Conservation (phyloP, 1,140 invertebrate species). For the Lasaia peninsularis region DNA sequence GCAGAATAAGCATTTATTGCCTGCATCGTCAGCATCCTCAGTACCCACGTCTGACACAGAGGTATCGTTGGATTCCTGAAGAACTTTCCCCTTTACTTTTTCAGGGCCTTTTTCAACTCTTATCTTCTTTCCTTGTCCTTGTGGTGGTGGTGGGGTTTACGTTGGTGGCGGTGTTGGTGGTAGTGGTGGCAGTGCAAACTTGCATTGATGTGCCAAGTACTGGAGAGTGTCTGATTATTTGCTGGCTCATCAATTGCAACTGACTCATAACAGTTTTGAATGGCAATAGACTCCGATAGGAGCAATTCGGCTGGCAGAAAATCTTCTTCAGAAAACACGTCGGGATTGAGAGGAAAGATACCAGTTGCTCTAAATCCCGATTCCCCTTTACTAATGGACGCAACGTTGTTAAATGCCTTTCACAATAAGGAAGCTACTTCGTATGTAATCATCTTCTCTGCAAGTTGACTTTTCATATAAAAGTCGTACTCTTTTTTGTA, state of each 20-base stretch:
- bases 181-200: not conserved
- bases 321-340: constrained; percentile 34
- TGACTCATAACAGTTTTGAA: not conserved
- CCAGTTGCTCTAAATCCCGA: constrained; percentile 31
- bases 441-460: not conserved
- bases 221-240: no score
- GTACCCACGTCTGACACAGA: not conserved
- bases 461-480: not conserved
- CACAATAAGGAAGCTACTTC: not conserved
- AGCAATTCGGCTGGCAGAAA: constrained; percentile 30
- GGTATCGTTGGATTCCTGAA: not conserved
- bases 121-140: no score
- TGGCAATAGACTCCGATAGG: constrained; percentile 20
- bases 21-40: not conserved
- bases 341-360: constrained; percentile 34
- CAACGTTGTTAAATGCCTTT: not conserved
- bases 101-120: no score
- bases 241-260: no score
- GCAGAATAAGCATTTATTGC: not conserved
- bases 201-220: not conserved
- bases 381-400: constrained; percentile 12
- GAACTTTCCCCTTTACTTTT: no score
- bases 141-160: not conserved
- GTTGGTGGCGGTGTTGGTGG: no score
- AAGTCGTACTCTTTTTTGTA: not conserved